Base-by-base conservation (phyloP, 2,888 invertebrate species). In the Adineta ricciae region DNA sequence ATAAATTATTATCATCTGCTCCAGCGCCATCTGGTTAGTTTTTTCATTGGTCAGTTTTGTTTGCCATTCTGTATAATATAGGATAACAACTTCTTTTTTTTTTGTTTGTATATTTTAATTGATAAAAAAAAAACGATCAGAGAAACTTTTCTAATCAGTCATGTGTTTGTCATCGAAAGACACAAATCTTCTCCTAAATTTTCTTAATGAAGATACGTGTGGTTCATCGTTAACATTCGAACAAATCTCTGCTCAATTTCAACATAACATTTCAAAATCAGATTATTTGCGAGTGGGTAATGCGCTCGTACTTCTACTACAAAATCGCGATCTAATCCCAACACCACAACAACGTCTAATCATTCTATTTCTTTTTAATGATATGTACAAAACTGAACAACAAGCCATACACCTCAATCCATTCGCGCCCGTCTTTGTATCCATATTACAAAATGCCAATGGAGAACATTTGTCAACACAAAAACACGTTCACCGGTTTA, bases 381-480 rank as follows among this genome's bases (percentile, higher is more conserved):
- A 94, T 88, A 91, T 94, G 88, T 94, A 94, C 89, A 91, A 92
- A 88, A 92, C 92, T 82, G 94, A 94, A 87, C 32, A 19, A 64
- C 64, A 64, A 32, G 91, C 93, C 2, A 91, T 94, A 54, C 91
- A 92, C 73, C 92, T 92, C 78, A 94, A 93, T 87, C 94, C 94
- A 38, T 94, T 94, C 90, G 93, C 93, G 11, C 91, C 93, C 86
- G 93, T 93, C 52, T 94, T 94, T 88, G 91, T 94, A 41, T 93
- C 93, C 88, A 90, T 94, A 78, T 89, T 94, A 89, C 94, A 93
- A 90, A 90, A 38, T 41, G 91, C 19, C 24, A 54, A 32, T 36
- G 83, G 54, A 49, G 46, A 32, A 41, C 49, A 83, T 83, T 36
- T 83, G 11, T 32, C 36, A 46, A 83, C 83, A 83, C 54, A 83